Percentiles rank a stretch among this genome's conserved stretches.
Evolutionary conservation across 2,797 vertebrate genomes (phyloP).

Genomic region (Simalia tracyae): DNA sequence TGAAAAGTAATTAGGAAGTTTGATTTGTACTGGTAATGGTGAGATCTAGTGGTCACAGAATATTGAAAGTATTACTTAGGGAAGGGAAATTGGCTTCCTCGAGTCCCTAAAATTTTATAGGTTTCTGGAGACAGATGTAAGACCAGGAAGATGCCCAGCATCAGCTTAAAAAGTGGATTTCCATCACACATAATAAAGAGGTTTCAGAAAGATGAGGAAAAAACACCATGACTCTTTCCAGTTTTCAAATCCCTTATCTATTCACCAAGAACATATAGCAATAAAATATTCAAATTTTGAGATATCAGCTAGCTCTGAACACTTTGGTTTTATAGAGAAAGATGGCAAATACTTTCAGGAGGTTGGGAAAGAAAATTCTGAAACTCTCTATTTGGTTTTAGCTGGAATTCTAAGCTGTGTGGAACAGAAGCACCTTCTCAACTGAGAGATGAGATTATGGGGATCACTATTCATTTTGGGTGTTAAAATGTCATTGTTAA

Average conservation of each 20-base stretch:
- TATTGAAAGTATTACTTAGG: background rate
- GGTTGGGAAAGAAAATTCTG: background rate
- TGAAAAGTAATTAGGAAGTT: too few relatives aligned
- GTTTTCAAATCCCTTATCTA: background rate
- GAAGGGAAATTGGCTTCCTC: background rate
- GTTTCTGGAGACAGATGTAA: background rate
- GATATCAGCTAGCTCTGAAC: background rate
- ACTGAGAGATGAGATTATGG: background rate
- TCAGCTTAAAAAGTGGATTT: background rate
- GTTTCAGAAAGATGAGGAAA: background rate
- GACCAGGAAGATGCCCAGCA: background rate
- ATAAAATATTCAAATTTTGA: background rate
- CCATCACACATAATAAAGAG: background rate
- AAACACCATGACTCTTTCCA: too few relatives aligned
- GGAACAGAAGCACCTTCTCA: background rate
- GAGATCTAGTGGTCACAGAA: background rate
- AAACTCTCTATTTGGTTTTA: background rate
- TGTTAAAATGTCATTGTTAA: background rate
- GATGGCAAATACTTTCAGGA: background rate
- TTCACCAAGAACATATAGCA: background rate
- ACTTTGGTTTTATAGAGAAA: background rate
- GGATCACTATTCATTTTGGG: background rate
- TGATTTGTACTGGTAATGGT: background rate
- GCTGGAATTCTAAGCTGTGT: background rate
- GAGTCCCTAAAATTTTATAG: background rate